Percentiles rank a stretch among this genome's conserved stretches.
phyloP scores from a whole-genome alignment of 2,797 vertebrate species.

The Typhlichthys eigenmanni region DNA sequence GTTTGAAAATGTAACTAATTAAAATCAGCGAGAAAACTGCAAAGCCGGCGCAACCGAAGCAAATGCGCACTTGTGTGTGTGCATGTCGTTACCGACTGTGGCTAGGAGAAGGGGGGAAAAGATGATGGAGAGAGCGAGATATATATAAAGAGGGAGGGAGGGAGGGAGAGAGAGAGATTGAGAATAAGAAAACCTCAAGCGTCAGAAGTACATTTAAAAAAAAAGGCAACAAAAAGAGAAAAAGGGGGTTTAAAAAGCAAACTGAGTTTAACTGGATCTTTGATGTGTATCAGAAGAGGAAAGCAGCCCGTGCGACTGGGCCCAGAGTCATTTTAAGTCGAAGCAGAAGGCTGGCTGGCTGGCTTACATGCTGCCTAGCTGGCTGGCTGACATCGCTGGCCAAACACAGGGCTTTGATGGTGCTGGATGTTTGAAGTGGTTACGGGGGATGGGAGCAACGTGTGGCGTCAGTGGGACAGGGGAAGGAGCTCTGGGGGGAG shows the following conservation, averaged over 20 bases:
- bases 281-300: slow-evolving; percentile 82
- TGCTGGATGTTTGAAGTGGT: slow-evolving; percentile 83
- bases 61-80: slow-evolving; percentile 38
- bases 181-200: slow-evolving; percentile 51
- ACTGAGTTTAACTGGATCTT: slow-evolving; percentile 82
- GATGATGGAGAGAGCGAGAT: slow-evolving; percentile 38
- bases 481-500: slow-evolving; percentile 44
- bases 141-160: slow-evolving; percentile 20
- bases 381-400: slow-evolving; percentile 68
- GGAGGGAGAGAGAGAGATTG: background rate
- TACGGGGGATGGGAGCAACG: slow-evolving; percentile 78
- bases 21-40: slow-evolving; percentile 70
- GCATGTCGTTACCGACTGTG: slow-evolving; percentile 68
- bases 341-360: slow-evolving; percentile 82
- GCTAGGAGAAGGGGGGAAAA: slow-evolving; percentile 48
- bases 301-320: slow-evolving; percentile 74
- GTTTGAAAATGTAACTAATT: slow-evolving; percentile 70
- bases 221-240: slow-evolving; percentile 59
- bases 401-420: slow-evolving; percentile 77
- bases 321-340: slow-evolving; percentile 82
- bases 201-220: slow-evolving; percentile 66
- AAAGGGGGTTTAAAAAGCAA: slow-evolving; percentile 77
- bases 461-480: slow-evolving; percentile 83
- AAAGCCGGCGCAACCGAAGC: slow-evolving; percentile 66
- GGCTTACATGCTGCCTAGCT: slow-evolving; percentile 31